These are phyloP conservation scores for Corythoichthys haematopterus DNA, from an alignment of 2,113 vertebrate genomes.

Conservation along the genomic window DNA sequence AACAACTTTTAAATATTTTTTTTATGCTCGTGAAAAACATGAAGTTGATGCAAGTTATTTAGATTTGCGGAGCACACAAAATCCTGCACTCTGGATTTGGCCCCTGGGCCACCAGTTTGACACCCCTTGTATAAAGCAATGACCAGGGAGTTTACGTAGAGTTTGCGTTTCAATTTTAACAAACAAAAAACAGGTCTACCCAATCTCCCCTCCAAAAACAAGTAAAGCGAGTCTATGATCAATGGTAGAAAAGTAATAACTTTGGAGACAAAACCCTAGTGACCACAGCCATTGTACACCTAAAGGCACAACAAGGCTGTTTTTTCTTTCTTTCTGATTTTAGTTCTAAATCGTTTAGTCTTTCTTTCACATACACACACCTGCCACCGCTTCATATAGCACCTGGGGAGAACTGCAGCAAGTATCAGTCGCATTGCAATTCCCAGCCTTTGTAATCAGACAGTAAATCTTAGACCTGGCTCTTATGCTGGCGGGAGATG, in stretches of 20 bases:
- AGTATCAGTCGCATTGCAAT: not conserved
- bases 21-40: too few relatives aligned
- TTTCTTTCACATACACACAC: not conserved
- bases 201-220: not conserved
- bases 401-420: not conserved
- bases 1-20: too few relatives aligned
- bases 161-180: not conserved
- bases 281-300: not conserved
- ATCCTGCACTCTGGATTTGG: too few relatives aligned
- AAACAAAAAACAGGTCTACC: not conserved
- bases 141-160: constrained; percentile 25
- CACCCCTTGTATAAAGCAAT: constrained; percentile 33
- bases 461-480: not conserved
- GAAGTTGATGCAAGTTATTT: too few relatives aligned
- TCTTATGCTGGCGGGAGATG: not conserved
- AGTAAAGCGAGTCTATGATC: not conserved
- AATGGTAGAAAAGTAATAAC: not conserved
- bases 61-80: too few relatives aligned
- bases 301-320: not conserved
- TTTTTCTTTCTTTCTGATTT: not conserved
- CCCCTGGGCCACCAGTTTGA: too few relatives aligned
- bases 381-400: not conserved
- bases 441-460: not conserved
- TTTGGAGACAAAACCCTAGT: not conserved
- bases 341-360: not conserved